Evolutionary conservation across 2,888 invertebrate species (phyloP), one percentile per base, ranked within the genome.

Genomic region (Operophtera brumata): DNA sequence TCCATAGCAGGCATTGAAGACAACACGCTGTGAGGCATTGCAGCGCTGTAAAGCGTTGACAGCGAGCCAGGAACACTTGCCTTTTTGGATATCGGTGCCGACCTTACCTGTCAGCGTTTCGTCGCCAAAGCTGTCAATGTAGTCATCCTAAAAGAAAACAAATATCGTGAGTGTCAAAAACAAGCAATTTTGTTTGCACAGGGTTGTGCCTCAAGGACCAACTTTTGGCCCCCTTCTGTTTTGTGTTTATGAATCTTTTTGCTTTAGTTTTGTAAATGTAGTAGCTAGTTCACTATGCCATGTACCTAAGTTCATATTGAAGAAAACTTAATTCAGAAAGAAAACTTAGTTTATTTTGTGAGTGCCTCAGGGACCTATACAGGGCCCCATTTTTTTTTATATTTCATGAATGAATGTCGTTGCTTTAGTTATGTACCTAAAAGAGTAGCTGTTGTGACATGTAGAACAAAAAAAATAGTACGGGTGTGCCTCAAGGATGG

Each of bases 31-130:
- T 4, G 91, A 86, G 0, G 91, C 84, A 47, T 89, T 93, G 12
- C 94, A 94, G 42, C 93, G 91, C 78, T 96, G 93, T 59, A 97
- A 90, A 25, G 51, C 94, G 96, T 94, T 94, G 0, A 97, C 96
- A 0, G 96, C 93, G 34, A 97, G 85, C 99, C 99, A 99, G 0
- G 96, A 93, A 80, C 98, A 99, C 84, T 99, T 99, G 37, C 97
- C 97, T 71, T 97, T 96, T 77, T 94, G 92, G 64, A 99, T 98
- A 73, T 99, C 98, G 0, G 94, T 95, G 4, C 97, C 96, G 11
- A 92, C 84, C 90, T 99, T 99, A 0, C 98, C 99, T 0, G 94
- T 97, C 0, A 94, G 82, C 1, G 91, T 89, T 30, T 95, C 92
- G 71, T 96, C 94, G 0, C 97, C 97, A 80, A 94, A 99, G 71